These are phyloP conservation scores for Globodera ellingtonae DNA, from an alignment of 1,140 invertebrate species.

Conservation along the genomic window DNA sequence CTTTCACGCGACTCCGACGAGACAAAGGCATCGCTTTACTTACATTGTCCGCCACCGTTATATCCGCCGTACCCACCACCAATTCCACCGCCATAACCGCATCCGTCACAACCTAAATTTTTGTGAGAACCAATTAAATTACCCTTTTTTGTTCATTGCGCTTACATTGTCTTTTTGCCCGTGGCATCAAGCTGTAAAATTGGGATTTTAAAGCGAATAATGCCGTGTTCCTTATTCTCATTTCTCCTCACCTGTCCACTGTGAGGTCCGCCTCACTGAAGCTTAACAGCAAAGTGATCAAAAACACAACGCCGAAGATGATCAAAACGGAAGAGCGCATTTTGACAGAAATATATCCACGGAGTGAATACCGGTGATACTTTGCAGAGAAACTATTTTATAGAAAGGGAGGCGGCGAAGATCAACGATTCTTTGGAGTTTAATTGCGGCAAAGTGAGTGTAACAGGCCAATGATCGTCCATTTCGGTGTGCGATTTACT, in stretches of 20 bases:
- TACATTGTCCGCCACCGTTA: conserved; percentile 3
- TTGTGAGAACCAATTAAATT: neutral
- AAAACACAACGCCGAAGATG: neutral
- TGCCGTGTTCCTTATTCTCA: neutral
- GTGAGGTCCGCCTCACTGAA: neutral
- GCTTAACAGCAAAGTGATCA: neutral
- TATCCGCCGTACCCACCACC: neutral
- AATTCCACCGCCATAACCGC: neutral
- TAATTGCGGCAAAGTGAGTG: neutral
- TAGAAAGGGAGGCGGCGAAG: neutral
- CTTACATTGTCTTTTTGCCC: neutral
- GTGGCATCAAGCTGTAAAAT: conserved; percentile 7
- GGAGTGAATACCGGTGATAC: neutral
- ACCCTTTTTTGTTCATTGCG: neutral
- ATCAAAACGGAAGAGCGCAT: neutral
- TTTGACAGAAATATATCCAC: neutral
- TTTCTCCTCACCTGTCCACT: neutral
- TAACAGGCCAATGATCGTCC: conserved; percentile 1
- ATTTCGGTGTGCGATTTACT: neutral
- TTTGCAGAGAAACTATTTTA: neutral
- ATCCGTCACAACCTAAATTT: neutral
- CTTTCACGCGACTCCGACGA: too few relatives aligned
- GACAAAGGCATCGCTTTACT: neutral
- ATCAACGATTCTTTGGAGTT: neutral
- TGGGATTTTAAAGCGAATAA: neutral